phyloP scores from a whole-genome alignment of 1,140 invertebrate species.

The Hydropsyche tenuis region DNA sequence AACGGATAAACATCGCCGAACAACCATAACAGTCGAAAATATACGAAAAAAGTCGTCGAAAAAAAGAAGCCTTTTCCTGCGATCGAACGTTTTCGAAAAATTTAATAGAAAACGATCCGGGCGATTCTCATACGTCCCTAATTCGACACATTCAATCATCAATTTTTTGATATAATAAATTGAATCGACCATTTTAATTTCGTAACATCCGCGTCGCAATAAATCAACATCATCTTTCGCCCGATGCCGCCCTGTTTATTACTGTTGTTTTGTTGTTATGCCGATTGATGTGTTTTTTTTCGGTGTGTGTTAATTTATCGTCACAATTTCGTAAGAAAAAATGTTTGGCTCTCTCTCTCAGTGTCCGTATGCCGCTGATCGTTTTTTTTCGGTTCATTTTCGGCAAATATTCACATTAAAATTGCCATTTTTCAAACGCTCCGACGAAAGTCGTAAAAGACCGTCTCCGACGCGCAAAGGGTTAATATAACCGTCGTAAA shows the following conservation, averaged over 20 bases:
- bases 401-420: neutral
- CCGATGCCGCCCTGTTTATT: constrained; percentile 30
- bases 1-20: constrained; percentile 15
- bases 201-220: constrained; percentile 28
- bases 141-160: constrained; percentile 35
- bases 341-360: neutral
- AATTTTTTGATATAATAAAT: constrained; percentile 37
- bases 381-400: neutral
- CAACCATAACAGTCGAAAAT: neutral
- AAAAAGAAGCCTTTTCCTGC: neutral
- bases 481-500: constrained; percentile 14
- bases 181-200: constrained; percentile 32
- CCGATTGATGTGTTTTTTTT: constrained; percentile 7
- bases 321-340: constrained; percentile 4
- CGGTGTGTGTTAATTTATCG: constrained; percentile 7
- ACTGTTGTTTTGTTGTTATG: constrained; percentile 20
- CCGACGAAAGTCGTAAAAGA: constrained; percentile 1
- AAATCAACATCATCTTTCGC: constrained; percentile 33
- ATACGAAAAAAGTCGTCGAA: neutral
- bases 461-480: neutral
- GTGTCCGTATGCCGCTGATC: neutral
- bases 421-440: neutral
- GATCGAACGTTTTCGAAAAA: neutral
- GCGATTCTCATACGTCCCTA: constrained; percentile 5
- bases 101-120: neutral